Evolutionary conservation across 2,113 vertebrate species (phyloP).

Genomic region (Corythornis vintsioides): DNA sequence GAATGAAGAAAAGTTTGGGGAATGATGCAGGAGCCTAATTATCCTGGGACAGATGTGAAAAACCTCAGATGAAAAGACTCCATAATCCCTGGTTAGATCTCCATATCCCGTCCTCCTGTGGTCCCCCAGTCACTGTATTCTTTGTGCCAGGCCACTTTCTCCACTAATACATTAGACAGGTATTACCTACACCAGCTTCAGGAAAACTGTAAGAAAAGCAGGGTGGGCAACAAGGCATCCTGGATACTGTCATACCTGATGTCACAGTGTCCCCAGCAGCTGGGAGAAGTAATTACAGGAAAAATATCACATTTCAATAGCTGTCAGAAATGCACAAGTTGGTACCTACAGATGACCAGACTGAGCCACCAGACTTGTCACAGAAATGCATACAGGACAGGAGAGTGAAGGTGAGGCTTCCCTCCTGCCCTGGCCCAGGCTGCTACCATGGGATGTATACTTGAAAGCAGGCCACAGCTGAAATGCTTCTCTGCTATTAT

Average conservation of each 20-base stretch:
- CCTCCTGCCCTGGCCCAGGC: neutral
- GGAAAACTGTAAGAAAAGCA: neutral
- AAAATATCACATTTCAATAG: neutral
- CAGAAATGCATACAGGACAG: neutral
- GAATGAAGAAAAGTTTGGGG: neutral
- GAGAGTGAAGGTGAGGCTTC: neutral
- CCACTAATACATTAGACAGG: neutral
- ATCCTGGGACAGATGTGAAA: neutral
- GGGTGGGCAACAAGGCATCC: neutral
- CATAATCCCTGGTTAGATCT: neutral
- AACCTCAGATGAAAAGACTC: neutral
- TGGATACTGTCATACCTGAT: constrained; percentile 22
- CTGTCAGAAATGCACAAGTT: rapidly evolving
- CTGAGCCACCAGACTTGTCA: rapidly evolving
- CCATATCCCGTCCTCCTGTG: neutral
- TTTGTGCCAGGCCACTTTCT: neutral
- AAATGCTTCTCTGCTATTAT: neutral
- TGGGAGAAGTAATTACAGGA: constrained; percentile 49
- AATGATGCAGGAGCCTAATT: neutral
- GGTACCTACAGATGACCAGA: neutral
- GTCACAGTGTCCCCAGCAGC: constrained; percentile 65
- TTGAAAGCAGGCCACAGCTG: neutral
- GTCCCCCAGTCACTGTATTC: neutral
- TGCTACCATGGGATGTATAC: rapidly evolving
- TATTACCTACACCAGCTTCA: neutral